Evolutionary conservation across 2,888 invertebrate genomes (phyloP), one percentile per base, ranked within the genome.

Genomic region (Strigamia transsilvanica): DNA sequence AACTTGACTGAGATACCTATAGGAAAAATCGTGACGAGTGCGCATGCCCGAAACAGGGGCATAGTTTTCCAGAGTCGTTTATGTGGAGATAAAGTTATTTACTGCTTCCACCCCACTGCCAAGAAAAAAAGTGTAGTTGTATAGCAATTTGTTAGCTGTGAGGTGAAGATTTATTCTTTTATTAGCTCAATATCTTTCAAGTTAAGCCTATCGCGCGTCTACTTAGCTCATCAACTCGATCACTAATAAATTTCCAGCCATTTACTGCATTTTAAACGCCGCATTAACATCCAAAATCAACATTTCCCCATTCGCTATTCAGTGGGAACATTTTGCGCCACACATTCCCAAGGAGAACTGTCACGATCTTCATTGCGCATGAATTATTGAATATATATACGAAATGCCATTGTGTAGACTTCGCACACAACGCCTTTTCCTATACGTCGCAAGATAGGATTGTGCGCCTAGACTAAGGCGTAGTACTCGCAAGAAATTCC

Each of bases 81-180:
- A 66, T 66, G 66, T 66, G 66, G 27, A 66, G 66, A 66, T 66
- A 66, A 66, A 66, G 66, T 66, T 66, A 66, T 66, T 66, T 66
- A 66, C 66, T 66, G 32, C 66, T 66, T 66, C 66, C 66, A 66
- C 66, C 66, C 66, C 32, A 66, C 23, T 66, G 66, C 13, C 66
- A 66, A 32, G 23, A 66, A 66, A 66, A 61, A 66, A 66, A 66
- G 32, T 61, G 27, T 27, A 66, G 66, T 66, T 66, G 66, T 66
- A 66, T 66, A 66, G 66, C 66, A 66, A 66, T 66, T 66, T 66
- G 66, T 66, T 66, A 66, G 66, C 66, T 32, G 66, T 66, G 66
- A 66, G 27, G 66, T 66, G 66, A 66, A 66, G 66, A 66, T 66
- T 66, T 66, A 66, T 66, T 66, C 66, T 66, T 66, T 66, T 66